phyloP scores from a whole-genome alignment of 2,888 invertebrate genomes.

The Phengaris arion region DNA sequence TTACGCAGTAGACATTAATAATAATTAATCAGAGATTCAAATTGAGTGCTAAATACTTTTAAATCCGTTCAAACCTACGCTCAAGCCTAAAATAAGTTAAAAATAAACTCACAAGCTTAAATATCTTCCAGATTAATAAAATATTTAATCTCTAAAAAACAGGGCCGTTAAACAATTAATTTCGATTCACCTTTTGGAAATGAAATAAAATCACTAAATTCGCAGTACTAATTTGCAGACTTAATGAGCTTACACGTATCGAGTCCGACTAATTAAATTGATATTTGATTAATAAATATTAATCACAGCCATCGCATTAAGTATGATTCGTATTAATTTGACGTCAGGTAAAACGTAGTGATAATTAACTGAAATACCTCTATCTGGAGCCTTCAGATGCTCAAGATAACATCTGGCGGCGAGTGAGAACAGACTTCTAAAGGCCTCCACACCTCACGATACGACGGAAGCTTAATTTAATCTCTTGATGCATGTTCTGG shows the following conservation, averaged over 20 bases:
- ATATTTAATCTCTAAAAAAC: background rate
- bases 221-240: background rate
- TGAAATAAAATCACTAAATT: background rate
- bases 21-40: too few species aligned
- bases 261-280: constrained; percentile 19
- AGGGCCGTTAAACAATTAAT: background rate
- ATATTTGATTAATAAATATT: constrained; percentile 21
- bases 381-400: constrained; percentile 29
- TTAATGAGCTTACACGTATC: constrained; percentile 4
- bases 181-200: background rate
- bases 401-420: constrained; percentile 30
- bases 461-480: constrained; percentile 21
- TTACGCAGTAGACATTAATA: too few species aligned
- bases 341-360: constrained; percentile 22
- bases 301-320: constrained; percentile 24
- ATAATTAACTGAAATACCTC: constrained; percentile 29
- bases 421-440: constrained; percentile 19
- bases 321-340: constrained; percentile 18
- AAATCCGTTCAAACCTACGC: too few species aligned
- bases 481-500: background rate
- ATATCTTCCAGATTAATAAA: too few species aligned
- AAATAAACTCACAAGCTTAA: too few species aligned
- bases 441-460: constrained; percentile 1
- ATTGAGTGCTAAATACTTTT: too few species aligned
- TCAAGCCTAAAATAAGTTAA: too few species aligned